Evolutionary conservation across 1,140 invertebrate species (phyloP).

Genomic region (Drosophila yakuba): DNA sequence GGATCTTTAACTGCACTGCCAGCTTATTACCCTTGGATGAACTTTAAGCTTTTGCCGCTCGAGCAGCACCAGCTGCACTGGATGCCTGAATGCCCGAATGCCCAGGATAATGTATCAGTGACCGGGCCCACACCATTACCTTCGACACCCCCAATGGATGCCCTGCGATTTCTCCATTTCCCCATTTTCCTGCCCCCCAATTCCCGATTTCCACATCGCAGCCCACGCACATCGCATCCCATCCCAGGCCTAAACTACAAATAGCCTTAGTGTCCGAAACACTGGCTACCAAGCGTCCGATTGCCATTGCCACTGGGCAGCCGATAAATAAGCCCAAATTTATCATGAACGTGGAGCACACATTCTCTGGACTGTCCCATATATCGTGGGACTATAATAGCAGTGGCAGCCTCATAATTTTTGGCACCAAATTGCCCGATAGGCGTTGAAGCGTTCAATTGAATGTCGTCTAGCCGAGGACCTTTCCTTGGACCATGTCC

Average conservation of each 20-base stretch:
- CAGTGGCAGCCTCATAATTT: constrained; percentile 75
- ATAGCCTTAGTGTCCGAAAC: constrained; percentile 62
- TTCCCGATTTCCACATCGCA: neutral
- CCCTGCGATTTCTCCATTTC: neutral
- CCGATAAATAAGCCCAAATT: constrained; percentile 80
- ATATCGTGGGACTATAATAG: constrained; percentile 77
- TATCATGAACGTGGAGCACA: constrained; percentile 72
- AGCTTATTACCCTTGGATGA: constrained; percentile 50
- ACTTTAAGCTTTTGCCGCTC: constrained; percentile 58
- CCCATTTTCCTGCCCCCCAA: neutral
- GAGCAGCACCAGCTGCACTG: constrained; percentile 57
- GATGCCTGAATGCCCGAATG: constrained; percentile 31
- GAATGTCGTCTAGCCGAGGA: constrained; percentile 64
- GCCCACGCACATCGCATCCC: no score
- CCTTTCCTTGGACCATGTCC: constrained; percentile 33
- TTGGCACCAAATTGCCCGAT: constrained; percentile 80
- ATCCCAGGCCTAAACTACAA: constrained; percentile 51
- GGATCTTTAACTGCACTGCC: constrained; percentile 28
- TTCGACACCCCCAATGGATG: constrained; percentile 46
- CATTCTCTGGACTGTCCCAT: constrained; percentile 43
- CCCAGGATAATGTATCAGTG: constrained; percentile 64
- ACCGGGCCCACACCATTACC: constrained; percentile 63
- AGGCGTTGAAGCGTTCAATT: constrained; percentile 83
- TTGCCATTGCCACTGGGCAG: constrained; percentile 55
- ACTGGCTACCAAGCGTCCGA: constrained; percentile 42